Evolutionary conservation across 2,797 vertebrate genomes (phyloP).

Genomic region (Hippoglossus hippoglossus): DNA sequence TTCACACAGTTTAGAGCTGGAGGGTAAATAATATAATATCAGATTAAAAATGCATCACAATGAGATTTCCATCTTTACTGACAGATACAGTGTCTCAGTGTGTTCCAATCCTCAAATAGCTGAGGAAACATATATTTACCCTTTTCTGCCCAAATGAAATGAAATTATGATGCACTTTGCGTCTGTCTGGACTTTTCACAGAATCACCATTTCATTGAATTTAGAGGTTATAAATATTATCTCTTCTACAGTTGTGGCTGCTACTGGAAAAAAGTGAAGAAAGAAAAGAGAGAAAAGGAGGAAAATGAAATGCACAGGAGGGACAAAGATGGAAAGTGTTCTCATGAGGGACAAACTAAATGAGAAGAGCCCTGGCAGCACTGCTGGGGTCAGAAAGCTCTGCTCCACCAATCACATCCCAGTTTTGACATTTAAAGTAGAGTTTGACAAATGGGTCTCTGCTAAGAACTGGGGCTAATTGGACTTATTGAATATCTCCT

Average conservation of each 20-base stretch:
- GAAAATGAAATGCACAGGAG: neutral
- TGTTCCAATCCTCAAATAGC: accelerated
- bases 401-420: slow-evolving; percentile 48
- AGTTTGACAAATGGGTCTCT: slow-evolving; percentile 66
- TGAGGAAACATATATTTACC: neutral
- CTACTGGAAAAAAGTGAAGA: neutral
- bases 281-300: neutral
- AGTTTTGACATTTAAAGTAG: slow-evolving; percentile 72
- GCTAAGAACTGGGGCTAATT: slow-evolving; percentile 60
- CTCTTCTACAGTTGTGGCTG: neutral
- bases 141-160: neutral
- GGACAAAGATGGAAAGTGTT: slow-evolving; percentile 5
- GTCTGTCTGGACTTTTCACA: no score
- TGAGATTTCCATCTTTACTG: no score
- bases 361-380: neutral
- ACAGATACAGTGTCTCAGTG: neutral
- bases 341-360: slow-evolving; percentile 31
- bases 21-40: no score
- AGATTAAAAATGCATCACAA: no score
- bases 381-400: slow-evolving; percentile 40
- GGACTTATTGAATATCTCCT: slow-evolving; percentile 60
- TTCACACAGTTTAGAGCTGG: no score
- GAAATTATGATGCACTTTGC: neutral
- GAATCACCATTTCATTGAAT: no score
- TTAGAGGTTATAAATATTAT: neutral